Percentiles rank a stretch among this genome's conserved stretches.
These are phyloP conservation scores for Criorhina ranunculi DNA, from an alignment of 2,888 invertebrate species.

Conservation along the genomic window DNA sequence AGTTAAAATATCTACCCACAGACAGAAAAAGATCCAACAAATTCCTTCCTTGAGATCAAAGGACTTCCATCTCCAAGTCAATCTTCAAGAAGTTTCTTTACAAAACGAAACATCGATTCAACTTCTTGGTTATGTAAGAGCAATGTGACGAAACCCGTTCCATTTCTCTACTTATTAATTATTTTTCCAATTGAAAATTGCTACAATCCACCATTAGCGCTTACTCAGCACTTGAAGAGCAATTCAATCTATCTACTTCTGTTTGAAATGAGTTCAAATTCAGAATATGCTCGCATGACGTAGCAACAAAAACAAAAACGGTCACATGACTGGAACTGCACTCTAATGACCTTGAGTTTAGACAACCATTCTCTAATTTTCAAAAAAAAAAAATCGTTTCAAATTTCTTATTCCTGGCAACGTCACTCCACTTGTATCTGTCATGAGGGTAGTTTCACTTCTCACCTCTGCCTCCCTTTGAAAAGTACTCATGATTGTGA, in stretches of 20 bases:
- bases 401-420: constrained; percentile 29
- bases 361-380: too few relatives aligned
- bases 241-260: constrained; percentile 2
- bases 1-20: too few relatives aligned
- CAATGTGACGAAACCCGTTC: neutral
- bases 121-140: too few relatives aligned
- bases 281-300: neutral
- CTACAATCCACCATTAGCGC: neutral
- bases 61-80: too few relatives aligned
- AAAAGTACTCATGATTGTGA: neutral
- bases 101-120: too few relatives aligned
- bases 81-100: too few relatives aligned
- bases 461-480: neutral
- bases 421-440: constrained; percentile 1
- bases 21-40: too few relatives aligned
- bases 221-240: constrained; percentile 7
- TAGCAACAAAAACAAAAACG: neutral
- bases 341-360: constrained; percentile 30
- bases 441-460: constrained; percentile 33
- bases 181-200: neutral
- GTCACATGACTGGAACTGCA: neutral
- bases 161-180: neutral
- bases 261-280: neutral
- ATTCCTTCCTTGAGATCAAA: too few relatives aligned
- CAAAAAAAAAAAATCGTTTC: too few relatives aligned